Conservation (phyloP, 2,888 invertebrate genomes). For the Lamproptera curius region DNA sequence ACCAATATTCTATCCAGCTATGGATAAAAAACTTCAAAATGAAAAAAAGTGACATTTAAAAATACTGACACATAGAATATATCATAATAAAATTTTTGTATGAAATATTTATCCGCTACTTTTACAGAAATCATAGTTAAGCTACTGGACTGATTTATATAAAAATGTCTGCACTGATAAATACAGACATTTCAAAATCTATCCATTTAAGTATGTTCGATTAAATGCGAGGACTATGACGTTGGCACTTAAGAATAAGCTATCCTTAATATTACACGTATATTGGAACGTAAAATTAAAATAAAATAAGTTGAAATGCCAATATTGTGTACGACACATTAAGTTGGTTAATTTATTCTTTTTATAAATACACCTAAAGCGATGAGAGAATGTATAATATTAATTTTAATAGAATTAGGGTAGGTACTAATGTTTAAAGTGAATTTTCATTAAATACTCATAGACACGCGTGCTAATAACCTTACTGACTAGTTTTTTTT, state of each 20-base stretch:
- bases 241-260: constrained; percentile 55
- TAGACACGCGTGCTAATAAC: constrained; percentile 46
- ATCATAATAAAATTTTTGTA: too few relatives aligned
- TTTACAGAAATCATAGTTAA: too few relatives aligned
- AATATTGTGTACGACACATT: constrained; percentile 66
- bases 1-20: too few relatives aligned
- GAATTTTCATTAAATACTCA: too few relatives aligned
- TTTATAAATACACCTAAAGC: constrained; percentile 44
- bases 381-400: constrained; percentile 37
- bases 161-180: too few relatives aligned
- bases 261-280: constrained; percentile 44
- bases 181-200: neutral
- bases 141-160: too few relatives aligned
- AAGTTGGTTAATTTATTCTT: constrained; percentile 31
- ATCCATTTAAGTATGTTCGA: constrained; percentile 17
- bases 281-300: constrained; percentile 44
- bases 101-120: too few relatives aligned
- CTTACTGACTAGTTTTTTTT: constrained; percentile 65
- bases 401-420: constrained; percentile 21
- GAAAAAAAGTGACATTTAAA: too few relatives aligned
- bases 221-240: constrained; percentile 67
- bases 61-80: too few relatives aligned
- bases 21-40: too few relatives aligned
- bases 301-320: constrained; percentile 57
- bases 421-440: constrained; percentile 5